phyloP scores from a whole-genome alignment of 2,797 vertebrate genomes.

The Platalea minor region DNA sequence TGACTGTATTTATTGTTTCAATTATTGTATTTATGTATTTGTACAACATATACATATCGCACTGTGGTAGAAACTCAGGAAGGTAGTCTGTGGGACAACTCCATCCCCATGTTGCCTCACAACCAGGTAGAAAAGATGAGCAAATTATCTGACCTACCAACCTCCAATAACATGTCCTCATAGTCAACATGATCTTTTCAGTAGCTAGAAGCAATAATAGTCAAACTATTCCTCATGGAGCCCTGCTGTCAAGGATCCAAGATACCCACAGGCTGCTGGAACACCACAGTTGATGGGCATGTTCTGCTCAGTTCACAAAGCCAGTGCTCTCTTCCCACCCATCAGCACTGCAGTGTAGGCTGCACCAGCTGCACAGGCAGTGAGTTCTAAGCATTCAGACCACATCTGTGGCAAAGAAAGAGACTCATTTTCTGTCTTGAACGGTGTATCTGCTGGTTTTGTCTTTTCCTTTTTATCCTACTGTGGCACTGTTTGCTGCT shows the following conservation, averaged over 20 bases:
- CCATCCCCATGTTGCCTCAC: background rate
- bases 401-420: background rate
- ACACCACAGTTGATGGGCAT: background rate
- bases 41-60: background rate
- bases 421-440: background rate
- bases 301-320: background rate
- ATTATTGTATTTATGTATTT: background rate
- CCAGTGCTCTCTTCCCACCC: background rate
- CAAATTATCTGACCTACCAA: background rate
- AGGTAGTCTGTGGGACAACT: background rate
- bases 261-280: background rate
- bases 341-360: background rate
- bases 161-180: rapidly evolving
- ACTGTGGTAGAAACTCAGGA: background rate
- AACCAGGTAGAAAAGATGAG: background rate
- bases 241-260: background rate
- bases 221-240: background rate
- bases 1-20: background rate
- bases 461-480: background rate
- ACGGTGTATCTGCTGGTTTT: background rate
- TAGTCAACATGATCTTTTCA: background rate
- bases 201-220: background rate
- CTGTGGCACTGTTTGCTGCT: background rate
- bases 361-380: background rate
- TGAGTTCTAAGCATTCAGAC: background rate